These are phyloP conservation scores for Nannoperca obscura DNA, from an alignment of 2,797 vertebrate genomes.

Conservation along the genomic window DNA sequence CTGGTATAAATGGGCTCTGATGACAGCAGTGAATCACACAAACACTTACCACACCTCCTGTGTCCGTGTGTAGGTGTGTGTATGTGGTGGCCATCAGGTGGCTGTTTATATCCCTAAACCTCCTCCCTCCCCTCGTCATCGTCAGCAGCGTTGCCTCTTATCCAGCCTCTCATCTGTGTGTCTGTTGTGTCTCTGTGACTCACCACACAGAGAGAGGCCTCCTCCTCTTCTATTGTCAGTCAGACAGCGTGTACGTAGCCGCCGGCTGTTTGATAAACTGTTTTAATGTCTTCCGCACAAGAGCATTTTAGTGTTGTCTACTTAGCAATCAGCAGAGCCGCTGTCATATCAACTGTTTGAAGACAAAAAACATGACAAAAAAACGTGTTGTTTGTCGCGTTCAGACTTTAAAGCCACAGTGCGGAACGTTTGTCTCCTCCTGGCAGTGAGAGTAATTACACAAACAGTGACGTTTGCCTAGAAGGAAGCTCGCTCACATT, in stretches of 20 bases:
- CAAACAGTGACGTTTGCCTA: too few relatives aligned
- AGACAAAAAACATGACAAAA: not conserved
- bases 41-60: conserved; percentile 39
- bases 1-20: conserved; percentile 66
- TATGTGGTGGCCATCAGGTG: conserved; percentile 60
- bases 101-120: conserved; percentile 57
- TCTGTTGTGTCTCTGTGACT: conserved; percentile 41
- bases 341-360: not conserved
- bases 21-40: conserved; percentile 73
- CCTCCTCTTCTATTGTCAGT: not conserved
- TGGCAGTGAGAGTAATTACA: too few relatives aligned
- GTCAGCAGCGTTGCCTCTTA: conserved; percentile 58
- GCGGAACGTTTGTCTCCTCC: too few relatives aligned
- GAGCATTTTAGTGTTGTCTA: conserved; percentile 24
- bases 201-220: conserved; percentile 25
- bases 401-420: too few relatives aligned
- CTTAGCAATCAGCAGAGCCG: not conserved
- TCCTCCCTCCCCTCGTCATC: conserved; percentile 53
- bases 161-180: conserved; percentile 49
- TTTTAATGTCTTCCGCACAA: not conserved
- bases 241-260: conserved; percentile 14
- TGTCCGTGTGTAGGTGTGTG: conserved; percentile 16
- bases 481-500: too few relatives aligned
- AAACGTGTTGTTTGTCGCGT: not conserved
- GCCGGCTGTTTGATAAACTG: conserved; percentile 20